These are phyloP conservation scores for Aphidius gifuensis DNA, from an alignment of 1,140 invertebrate species.

Conservation along the genomic window DNA sequence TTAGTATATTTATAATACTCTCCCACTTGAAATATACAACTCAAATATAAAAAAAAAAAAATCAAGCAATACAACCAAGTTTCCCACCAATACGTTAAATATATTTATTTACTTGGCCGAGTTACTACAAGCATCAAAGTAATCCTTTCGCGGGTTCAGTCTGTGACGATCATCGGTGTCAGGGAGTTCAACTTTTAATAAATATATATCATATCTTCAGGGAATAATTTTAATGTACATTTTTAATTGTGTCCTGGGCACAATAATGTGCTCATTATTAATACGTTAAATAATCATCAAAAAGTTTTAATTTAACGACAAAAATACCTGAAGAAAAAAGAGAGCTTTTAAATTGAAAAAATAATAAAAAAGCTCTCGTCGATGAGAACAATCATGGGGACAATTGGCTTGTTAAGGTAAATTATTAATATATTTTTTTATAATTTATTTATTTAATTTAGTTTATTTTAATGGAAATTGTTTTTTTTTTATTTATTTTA, in stretches of 20 bases:
- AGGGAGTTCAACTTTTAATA: conserved; percentile 12
- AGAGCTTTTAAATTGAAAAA: too few relatives aligned
- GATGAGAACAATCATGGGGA: conserved; percentile 23
- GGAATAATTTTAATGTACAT: neutral
- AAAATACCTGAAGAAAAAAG: too few relatives aligned
- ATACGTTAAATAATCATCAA: neutral
- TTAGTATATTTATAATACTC: conserved; percentile 1
- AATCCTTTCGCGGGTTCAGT: conserved; percentile 29
- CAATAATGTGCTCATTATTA: conserved; percentile 19
- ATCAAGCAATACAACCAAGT: neutral
- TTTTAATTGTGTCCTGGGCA: conserved; percentile 16
- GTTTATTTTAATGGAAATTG: too few relatives aligned
- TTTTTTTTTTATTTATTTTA: too few relatives aligned
- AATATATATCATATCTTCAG: too few relatives aligned
- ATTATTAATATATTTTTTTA: conserved; percentile 13
- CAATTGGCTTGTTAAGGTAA: conserved; percentile 23
- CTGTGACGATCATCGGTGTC: conserved; percentile 13
- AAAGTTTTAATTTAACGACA: too few relatives aligned
- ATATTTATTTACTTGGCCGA: conserved; percentile 8
- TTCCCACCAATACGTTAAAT: neutral
- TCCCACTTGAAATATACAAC: conserved; percentile 4
- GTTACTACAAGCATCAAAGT: conserved; percentile 21
- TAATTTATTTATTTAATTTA: neutral
- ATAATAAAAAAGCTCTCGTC: neutral
- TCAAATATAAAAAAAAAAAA: neutral